These are phyloP conservation scores for Toxostoma redivivum DNA, from an alignment of 2,113 vertebrate genomes.

Conservation along the genomic window DNA sequence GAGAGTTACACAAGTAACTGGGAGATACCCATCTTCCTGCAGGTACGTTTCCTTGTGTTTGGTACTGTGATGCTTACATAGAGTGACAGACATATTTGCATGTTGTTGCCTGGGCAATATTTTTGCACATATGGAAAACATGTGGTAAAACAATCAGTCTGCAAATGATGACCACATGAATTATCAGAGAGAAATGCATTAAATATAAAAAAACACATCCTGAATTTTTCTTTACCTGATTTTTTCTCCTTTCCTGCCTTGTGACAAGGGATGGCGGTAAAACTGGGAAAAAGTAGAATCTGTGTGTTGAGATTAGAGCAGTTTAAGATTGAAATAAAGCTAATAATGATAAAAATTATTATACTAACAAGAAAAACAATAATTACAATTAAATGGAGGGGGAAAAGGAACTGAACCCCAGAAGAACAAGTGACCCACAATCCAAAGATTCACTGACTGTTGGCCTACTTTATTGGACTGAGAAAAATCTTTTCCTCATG, in stretches of 20 bases:
- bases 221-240: background rate
- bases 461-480: background rate
- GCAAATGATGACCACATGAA: background rate
- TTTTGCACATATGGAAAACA: background rate
- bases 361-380: fast-evolving
- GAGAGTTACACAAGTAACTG: background rate
- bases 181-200: background rate
- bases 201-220: background rate
- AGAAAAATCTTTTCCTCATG: background rate
- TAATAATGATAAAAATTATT: background rate
- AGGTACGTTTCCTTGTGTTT: background rate
- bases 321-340: background rate
- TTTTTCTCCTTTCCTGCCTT: background rate
- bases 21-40: background rate
- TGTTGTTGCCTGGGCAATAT: background rate
- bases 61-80: too few relatives aligned
- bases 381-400: background rate
- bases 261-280: background rate
- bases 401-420: background rate
- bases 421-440: background rate
- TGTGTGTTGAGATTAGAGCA: fast-evolving
- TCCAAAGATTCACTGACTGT: fast-evolving
- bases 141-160: background rate
- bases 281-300: background rate
- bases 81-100: background rate